Percentiles rank a stretch among this genome's conserved stretches.
Evolutionary conservation across 2,113 vertebrate species (phyloP).

Genomic region (Amphilophus citrinellus): DNA sequence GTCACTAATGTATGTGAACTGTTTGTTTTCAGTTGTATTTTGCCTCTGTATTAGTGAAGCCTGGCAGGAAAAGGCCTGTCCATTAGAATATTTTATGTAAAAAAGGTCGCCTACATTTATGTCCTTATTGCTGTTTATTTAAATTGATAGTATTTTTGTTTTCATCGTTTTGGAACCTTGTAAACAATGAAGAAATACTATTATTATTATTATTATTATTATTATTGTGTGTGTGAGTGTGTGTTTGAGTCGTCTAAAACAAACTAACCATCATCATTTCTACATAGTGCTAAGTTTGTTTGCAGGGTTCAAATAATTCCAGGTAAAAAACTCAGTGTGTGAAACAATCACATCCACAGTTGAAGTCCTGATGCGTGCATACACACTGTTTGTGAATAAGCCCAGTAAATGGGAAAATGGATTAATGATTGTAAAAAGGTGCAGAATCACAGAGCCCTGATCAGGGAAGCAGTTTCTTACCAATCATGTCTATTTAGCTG

Average conservation of each 20-base stretch:
- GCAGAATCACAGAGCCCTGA: neutral
- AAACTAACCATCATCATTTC: neutral
- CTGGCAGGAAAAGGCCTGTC: too few relatives aligned
- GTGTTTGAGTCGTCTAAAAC: neutral
- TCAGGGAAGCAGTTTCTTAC: neutral
- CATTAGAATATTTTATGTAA: too few relatives aligned
- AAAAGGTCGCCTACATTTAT: too few relatives aligned
- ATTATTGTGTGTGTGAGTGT: neutral
- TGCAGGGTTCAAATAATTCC: neutral
- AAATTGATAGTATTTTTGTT: too few relatives aligned
- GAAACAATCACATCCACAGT: neutral
- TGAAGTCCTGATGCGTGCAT: neutral
- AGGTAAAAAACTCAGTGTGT: neutral
- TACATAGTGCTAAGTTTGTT: neutral
- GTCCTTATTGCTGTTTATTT: too few relatives aligned
- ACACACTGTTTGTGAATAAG: neutral
- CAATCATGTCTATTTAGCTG: neutral
- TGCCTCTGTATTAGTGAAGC: neutral
- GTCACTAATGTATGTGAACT: neutral
- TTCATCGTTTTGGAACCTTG: neutral
- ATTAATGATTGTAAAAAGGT: neutral
- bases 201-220: neutral
- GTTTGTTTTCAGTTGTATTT: neutral
- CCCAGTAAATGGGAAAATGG: neutral
- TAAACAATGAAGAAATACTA: neutral